These are phyloP conservation scores for Caenorhabditis imperialis DNA, from an alignment of 2,888 invertebrate species.

Conservation along the genomic window DNA sequence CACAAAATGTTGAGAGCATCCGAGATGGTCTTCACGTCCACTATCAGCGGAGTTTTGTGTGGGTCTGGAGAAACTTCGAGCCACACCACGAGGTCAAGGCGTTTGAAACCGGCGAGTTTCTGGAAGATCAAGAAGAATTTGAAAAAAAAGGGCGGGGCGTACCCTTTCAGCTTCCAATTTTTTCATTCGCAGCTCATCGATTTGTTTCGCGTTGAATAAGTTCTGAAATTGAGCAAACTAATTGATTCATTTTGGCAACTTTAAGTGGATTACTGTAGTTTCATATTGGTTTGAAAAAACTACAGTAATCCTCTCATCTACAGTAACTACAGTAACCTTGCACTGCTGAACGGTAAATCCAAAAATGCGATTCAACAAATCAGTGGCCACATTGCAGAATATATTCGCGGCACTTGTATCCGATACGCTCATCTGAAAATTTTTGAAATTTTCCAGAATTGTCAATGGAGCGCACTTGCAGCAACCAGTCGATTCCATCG, in stretches of 20 bases:
- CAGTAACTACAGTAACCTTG: conserved; percentile 17
- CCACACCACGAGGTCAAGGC: conserved; percentile 43
- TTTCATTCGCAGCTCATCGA: conserved; percentile 13
- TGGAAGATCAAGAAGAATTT: not conserved
- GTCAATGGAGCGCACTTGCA: conserved; percentile 14
- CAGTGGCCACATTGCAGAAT: conserved; percentile 27
- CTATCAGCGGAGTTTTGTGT: conserved; percentile 29
- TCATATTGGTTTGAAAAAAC: no score
- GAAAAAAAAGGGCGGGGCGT: not conserved
- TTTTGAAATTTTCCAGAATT: not conserved
- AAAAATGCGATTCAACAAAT: conserved; percentile 39
- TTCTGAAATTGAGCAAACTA: conserved; percentile 10
- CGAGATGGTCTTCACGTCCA: conserved; percentile 52
- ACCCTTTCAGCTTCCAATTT: conserved; percentile 25
- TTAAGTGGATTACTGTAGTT: no score
- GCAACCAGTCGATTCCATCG: conserved; percentile 46
- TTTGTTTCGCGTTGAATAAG: conserved; percentile 7
- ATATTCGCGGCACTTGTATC: conserved; percentile 21
- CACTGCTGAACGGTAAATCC: conserved; percentile 50
- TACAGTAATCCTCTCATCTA: no score
- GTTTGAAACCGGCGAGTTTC: conserved; percentile 32
- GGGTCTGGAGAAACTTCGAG: conserved; percentile 38
- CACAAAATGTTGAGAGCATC: conserved; percentile 51
- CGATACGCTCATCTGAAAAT: conserved; percentile 31
- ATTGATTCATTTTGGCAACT: no score